Evolutionary conservation across 2,113 vertebrate species (phyloP).

Genomic region (Semicossyphus pulcher): DNA sequence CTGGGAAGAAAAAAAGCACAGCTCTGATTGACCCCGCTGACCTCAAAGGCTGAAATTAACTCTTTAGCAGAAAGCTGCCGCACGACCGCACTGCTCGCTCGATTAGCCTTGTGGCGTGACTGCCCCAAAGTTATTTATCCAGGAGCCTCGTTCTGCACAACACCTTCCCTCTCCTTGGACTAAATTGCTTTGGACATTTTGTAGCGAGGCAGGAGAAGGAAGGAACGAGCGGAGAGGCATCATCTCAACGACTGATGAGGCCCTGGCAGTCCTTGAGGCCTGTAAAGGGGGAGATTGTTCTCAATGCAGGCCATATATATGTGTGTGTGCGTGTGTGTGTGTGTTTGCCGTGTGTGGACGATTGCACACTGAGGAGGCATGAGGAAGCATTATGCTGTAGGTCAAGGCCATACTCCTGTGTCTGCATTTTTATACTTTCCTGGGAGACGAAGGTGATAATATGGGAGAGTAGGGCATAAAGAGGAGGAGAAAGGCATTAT

Average conservation of each 20-base stretch:
- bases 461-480: not conserved
- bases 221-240: not conserved
- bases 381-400: conserved; percentile 26
- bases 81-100: conserved; percentile 24
- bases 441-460: conserved; percentile 7
- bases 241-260: conserved; percentile 49
- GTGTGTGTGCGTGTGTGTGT: not conserved
- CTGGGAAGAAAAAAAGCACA: conserved; percentile 13
- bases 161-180: conserved; percentile 56
- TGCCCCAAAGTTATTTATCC: conserved; percentile 58
- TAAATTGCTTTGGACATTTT: conserved; percentile 64
- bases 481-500: conserved; percentile 10
- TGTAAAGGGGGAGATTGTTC: conserved; percentile 39
- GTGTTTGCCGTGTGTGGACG: not conserved
- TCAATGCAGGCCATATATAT: not conserved
- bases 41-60: conserved; percentile 36
- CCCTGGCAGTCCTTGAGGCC: conserved; percentile 50
- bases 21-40: conserved; percentile 9
- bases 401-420: conserved; percentile 14
- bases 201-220: conserved; percentile 9
- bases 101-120: conserved; percentile 56
- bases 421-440: not conserved
- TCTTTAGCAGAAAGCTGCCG: conserved; percentile 33
- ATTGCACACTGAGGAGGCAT: conserved; percentile 8
- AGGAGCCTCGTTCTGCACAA: conserved; percentile 17